Conservation (phyloP, 2,113 vertebrate species). For the Lamprotornis superbus region DNA sequence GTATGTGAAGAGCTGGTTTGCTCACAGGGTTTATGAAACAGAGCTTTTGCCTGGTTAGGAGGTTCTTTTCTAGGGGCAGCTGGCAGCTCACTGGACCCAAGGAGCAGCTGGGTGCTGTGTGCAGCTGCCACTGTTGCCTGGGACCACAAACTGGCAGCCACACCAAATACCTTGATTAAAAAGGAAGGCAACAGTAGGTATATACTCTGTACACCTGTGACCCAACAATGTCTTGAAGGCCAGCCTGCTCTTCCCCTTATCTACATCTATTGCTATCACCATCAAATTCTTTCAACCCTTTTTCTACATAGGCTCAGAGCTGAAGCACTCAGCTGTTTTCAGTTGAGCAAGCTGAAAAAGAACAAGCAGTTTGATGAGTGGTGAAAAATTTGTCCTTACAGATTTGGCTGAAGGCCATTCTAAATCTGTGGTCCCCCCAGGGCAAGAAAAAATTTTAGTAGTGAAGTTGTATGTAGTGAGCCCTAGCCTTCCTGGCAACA, state of each 20-base stretch:
- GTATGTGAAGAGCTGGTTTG: background rate
- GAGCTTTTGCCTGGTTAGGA: background rate
- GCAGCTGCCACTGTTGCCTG: background rate
- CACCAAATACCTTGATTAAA: fast-evolving
- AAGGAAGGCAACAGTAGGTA: background rate
- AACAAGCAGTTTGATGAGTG: background rate
- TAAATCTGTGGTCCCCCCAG: fast-evolving
- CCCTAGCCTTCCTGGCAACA: background rate
- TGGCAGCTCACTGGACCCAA: background rate
- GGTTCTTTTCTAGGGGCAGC: background rate
- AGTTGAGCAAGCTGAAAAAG: background rate
- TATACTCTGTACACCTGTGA: background rate
- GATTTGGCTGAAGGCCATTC: background rate
- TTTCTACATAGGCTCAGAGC: background rate
- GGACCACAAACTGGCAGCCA: background rate
- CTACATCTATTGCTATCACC: background rate
- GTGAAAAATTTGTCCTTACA: background rate
- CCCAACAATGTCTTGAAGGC: background rate
- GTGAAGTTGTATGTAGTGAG: background rate
- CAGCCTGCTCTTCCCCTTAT: background rate
- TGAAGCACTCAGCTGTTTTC: background rate
- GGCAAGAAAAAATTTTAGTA: background rate
- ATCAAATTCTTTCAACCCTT: background rate
- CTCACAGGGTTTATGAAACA: background rate
- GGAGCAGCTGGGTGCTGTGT: too few species aligned